Evolutionary conservation across 2,797 vertebrate genomes (phyloP).

Genomic region (Perodicticus potto): DNA sequence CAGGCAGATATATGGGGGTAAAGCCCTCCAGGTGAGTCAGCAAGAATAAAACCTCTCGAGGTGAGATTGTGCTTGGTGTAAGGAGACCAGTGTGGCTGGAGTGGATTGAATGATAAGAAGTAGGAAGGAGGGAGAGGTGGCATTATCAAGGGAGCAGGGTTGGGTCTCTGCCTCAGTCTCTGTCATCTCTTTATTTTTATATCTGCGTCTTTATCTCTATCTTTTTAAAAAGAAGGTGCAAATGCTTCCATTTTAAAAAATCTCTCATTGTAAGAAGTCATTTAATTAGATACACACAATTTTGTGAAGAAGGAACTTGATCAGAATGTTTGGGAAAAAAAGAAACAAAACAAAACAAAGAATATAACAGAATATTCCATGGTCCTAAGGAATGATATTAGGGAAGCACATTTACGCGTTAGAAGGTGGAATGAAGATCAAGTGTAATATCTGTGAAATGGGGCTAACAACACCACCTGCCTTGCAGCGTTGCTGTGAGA

Average conservation of each 20-base stretch:
- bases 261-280: neutral
- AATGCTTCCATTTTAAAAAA: neutral
- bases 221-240: neutral
- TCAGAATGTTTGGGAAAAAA: neutral
- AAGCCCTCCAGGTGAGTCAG: neutral
- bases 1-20: neutral
- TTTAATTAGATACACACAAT: neutral
- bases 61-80: neutral
- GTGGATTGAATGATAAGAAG: neutral
- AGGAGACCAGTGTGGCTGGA: too few relatives aligned
- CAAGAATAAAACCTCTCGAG: neutral
- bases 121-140: too few relatives aligned
- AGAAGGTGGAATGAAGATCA: neutral
- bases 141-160: neutral
- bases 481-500: neutral
- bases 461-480: accelerated
- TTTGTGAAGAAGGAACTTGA: neutral
- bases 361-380: neutral
- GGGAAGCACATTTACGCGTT: too few relatives aligned
- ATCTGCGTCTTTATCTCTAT: neutral
- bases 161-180: accelerated
- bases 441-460: neutral
- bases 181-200: neutral
- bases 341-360: accelerated
- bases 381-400: neutral